Evolutionary conservation across 2,888 invertebrate genomes (phyloP).

Genomic region (Bursaphelenchus okinawaensis): DNA sequence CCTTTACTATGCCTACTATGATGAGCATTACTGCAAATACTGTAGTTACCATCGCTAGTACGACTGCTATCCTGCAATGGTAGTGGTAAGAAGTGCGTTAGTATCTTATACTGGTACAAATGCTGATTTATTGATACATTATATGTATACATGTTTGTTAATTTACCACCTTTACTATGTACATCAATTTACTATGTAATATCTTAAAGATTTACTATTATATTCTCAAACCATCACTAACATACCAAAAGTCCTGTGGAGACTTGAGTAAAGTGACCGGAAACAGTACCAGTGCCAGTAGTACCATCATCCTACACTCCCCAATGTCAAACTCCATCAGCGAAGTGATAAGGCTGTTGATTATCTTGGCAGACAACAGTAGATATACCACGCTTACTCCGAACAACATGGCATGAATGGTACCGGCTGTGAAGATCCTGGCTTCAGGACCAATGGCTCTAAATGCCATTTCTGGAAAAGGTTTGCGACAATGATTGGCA

Average conservation of each 20-base stretch:
- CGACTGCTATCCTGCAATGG: constrained; percentile 54
- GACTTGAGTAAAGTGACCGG: constrained; percentile 53
- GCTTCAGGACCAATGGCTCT: constrained; percentile 42
- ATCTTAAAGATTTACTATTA: background rate
- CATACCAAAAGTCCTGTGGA: constrained; percentile 55
- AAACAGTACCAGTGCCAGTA: constrained; percentile 39
- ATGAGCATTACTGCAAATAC: constrained; percentile 48
- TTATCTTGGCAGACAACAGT: constrained; percentile 50
- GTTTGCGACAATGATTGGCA: constrained; percentile 46
- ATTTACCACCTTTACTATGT: background rate
- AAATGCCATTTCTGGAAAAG: constrained; percentile 56
- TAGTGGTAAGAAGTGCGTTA: too few species aligned
- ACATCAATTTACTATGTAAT: background rate
- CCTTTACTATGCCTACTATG: constrained; percentile 41
- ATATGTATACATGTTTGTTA: too few species aligned
- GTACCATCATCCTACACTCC: constrained; percentile 34
- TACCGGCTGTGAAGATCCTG: constrained; percentile 13
- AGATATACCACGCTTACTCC: constrained; percentile 54
- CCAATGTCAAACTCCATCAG: constrained; percentile 24
- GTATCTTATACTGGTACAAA: too few species aligned
- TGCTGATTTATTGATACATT: too few species aligned
- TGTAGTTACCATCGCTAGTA: constrained; percentile 55
- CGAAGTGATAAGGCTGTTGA: constrained; percentile 40
- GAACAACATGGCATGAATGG: constrained; percentile 20
- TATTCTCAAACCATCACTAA: background rate